These are phyloP conservation scores for Lasius fuliginosus DNA, from an alignment of 2,888 invertebrate species.

Conservation along the genomic window DNA sequence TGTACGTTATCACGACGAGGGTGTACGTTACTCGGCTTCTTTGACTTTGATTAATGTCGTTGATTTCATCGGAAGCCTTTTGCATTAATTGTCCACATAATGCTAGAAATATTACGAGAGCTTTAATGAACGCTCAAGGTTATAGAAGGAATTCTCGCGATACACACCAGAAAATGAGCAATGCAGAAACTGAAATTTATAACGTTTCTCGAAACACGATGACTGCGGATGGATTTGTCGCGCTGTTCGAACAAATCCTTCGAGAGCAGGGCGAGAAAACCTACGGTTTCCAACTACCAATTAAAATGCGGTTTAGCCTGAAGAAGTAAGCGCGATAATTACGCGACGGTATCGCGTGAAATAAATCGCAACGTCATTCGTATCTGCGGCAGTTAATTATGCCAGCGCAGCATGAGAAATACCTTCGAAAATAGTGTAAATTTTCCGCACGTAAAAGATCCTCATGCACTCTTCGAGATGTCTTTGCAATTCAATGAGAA, in stretches of 20 bases:
- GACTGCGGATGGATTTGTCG: constrained; percentile 21
- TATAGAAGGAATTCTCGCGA: constrained; percentile 23
- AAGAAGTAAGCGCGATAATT: constrained; percentile 75
- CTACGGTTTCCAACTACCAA: constrained; percentile 64
- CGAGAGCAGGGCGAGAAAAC: constrained; percentile 4
- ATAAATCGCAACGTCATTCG: constrained; percentile 76
- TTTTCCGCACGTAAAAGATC: constrained; percentile 49
- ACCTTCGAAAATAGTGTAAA: constrained; percentile 70
- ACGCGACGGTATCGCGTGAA: constrained; percentile 75
- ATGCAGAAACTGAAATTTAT: constrained; percentile 16
- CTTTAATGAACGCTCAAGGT: constrained; percentile 47
- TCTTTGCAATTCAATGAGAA: constrained; percentile 54
- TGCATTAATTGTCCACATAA: constrained; percentile 50
- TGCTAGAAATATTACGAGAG: constrained; percentile 27
- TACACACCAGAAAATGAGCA: neutral
- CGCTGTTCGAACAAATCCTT: constrained; percentile 32
- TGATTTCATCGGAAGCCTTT: constrained; percentile 39
- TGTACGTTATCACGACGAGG: constrained; percentile 26
- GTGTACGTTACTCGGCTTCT: constrained; percentile 24
- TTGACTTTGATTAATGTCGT: constrained; percentile 55
- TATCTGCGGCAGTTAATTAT: constrained; percentile 74
- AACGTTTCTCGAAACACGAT: constrained; percentile 4
- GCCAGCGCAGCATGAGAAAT: constrained; percentile 71
- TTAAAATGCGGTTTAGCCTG: constrained; percentile 70
- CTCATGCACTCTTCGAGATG: constrained; percentile 18